Evolutionary conservation across 92 coral and sea anemone species (phyloP).

Genomic region (Bergia sp.): DNA sequence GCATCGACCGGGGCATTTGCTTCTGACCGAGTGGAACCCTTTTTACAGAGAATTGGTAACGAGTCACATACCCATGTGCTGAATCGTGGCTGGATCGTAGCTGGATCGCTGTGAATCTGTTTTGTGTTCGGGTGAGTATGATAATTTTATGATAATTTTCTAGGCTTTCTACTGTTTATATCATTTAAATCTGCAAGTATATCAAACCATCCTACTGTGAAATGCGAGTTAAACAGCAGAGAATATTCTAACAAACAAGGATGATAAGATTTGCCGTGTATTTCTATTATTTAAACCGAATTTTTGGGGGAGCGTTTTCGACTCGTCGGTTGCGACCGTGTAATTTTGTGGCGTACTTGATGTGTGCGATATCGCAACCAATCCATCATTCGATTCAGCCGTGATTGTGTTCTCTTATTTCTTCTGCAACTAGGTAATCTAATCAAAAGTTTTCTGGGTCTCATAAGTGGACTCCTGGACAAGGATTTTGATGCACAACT

Average conservation of each 20-base stretch:
- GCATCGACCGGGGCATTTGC: background rate
- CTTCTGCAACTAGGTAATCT: too few relatives aligned
- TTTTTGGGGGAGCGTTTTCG: background rate
- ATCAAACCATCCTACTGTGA: background rate
- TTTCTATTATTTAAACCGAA: background rate
- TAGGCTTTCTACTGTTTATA: background rate
- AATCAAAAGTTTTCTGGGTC: too few relatives aligned
- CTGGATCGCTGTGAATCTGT: background rate
- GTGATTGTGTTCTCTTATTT: too few relatives aligned
- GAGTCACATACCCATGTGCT: constrained; percentile 3
- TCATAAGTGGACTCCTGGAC: background rate
- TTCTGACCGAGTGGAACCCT: too few relatives aligned
- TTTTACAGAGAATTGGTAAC: background rate
- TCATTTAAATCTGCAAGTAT: background rate
- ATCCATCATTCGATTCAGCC: too few relatives aligned
- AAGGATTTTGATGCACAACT: background rate
- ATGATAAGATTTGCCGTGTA: too few relatives aligned
- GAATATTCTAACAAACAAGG: too few relatives aligned
- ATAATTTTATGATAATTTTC: background rate
- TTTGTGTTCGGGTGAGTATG: constrained; percentile 13
- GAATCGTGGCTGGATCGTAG: background rate
- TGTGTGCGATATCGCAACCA: too few relatives aligned
- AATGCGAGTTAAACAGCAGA: background rate
- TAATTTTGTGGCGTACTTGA: background rate
- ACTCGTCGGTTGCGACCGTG: constrained; percentile 11